Evolutionary conservation across 2,113 vertebrate species (phyloP), one percentile per base, ranked within the genome.

Genomic region (Mixornis gularis): DNA sequence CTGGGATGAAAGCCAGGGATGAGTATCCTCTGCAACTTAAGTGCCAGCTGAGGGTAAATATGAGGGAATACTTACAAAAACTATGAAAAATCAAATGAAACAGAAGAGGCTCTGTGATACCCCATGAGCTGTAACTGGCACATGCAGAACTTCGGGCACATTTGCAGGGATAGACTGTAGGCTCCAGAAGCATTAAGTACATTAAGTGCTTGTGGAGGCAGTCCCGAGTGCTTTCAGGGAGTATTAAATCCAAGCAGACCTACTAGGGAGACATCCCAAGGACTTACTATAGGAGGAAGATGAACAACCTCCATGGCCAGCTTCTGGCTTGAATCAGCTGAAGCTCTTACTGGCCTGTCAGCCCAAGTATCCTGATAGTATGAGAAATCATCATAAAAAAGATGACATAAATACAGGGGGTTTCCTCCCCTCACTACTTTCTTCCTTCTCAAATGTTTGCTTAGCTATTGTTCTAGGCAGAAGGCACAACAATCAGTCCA

Each of bases 81-180:
- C 11, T 5, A 17, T 40, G 18, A 17, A 38, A 17, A 63, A 74
- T 52, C 59, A 56, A 46, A 43, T 2, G 2, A 38, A 84, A 17
- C 26, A 52, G 36, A 68, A 86, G 69, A 34, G 25, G 17, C 13
- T 79, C 38, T 68, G 36, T 44, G 30, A 41, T 66, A 44, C 6
- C 10, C 17, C 40, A 22, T 29, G 60, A 81, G n/a, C 60, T 70
- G 36, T 51, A 71, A 29, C 12, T 60, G 46, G 53, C 27, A 74
- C 27, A 17, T 1, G 0, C 36, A 53, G 30, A 66, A 53, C 30
- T 6, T 3, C 3, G 14, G 22, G 3, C 40, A n/a, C 1, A 2
- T 78, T 52, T 40, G 21, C 24, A 84, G 34, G 43, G 44, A 20
- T 52, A 40, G 55, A 46, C 43, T 48, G 12, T 3, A 56, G 52